Conservation (phyloP, 2,888 invertebrate species). For the Drosophila longiperda region DNA sequence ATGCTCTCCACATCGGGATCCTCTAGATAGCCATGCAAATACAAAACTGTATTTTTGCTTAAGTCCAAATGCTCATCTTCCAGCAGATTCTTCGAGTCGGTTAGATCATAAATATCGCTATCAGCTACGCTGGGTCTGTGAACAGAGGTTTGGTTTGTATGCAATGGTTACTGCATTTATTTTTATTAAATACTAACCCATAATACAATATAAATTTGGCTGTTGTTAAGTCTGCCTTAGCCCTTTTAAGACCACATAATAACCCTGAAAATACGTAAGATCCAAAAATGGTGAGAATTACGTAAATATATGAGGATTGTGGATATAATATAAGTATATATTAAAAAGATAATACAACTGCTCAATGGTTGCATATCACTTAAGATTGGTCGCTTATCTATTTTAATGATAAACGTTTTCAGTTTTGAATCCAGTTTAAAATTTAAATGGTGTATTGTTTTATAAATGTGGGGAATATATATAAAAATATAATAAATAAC, state of each 20-base stretch:
- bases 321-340: conserved; percentile 16
- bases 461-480: background rate
- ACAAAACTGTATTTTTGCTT: conserved; percentile 86
- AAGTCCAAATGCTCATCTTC: conserved; percentile 81
- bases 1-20: conserved; percentile 87
- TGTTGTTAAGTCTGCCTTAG: conserved; percentile 85
- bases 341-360: conserved; percentile 33
- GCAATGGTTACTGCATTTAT: background rate
- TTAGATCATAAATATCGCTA: conserved; percentile 74
- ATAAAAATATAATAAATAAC: background rate
- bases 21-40: conserved; percentile 88
- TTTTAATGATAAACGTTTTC: conserved; percentile 2
- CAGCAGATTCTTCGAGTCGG: conserved; percentile 72
- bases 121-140: conserved; percentile 80
- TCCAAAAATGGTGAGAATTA: conserved; percentile 13
- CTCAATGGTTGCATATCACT: conserved; percentile 18
- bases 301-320: conserved; percentile 24
- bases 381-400: conserved; percentile 33
- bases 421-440: background rate
- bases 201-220: conserved; percentile 84
- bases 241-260: conserved; percentile 86
- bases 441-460: background rate
- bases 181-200: conserved; percentile 65
- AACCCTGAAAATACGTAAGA: conserved; percentile 67
- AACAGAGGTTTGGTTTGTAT: background rate